Evolutionary conservation across 1,140 invertebrate species (phyloP).

Genomic region (Bombus huntii): DNA sequence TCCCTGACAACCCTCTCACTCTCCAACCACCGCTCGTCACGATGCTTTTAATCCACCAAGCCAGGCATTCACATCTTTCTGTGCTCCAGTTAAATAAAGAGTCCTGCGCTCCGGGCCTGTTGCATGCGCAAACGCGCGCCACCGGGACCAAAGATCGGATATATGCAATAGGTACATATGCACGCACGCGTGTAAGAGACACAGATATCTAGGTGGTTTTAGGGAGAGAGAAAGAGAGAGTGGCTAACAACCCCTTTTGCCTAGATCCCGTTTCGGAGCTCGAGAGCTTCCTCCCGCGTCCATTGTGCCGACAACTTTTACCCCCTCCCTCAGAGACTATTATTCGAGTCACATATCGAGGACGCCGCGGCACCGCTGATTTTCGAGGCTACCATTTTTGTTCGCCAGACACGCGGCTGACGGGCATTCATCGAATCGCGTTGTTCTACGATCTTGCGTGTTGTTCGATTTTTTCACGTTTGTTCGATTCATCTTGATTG

Average conservation of each 20-base stretch:
- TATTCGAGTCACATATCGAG: constrained; percentile 71
- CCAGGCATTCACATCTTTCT: constrained; percentile 78
- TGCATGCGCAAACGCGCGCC: constrained; percentile 64
- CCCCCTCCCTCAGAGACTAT: constrained; percentile 42
- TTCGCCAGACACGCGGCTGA: constrained; percentile 23
- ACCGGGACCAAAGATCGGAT: neutral
- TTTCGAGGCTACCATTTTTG: constrained; percentile 52
- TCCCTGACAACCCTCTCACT: constrained; percentile 31
- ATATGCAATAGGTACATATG: constrained; percentile 29
- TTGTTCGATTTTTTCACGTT: neutral
- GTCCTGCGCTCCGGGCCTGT: constrained; percentile 65
- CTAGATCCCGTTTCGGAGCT: constrained; percentile 70
- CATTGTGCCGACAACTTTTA: constrained; percentile 61
- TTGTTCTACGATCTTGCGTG: neutral
- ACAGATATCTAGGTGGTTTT: neutral
- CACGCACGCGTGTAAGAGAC: constrained; percentile 1
- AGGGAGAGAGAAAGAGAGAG: neutral
- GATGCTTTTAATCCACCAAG: constrained; percentile 78
- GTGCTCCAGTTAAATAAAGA: constrained; percentile 75
- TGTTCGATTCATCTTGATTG: neutral
- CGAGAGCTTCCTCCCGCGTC: constrained; percentile 61
- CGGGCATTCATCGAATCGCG: constrained; percentile 23
- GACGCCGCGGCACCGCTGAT: constrained; percentile 46
- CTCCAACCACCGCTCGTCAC: constrained; percentile 50
- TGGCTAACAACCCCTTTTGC: constrained; percentile 58